A percentile compares a stretch with the other conserved stretches of the same genome.
These are phyloP conservation scores for Drosophila asahinai DNA, from an alignment of 1,140 invertebrate genomes.

Conservation along the genomic window DNA sequence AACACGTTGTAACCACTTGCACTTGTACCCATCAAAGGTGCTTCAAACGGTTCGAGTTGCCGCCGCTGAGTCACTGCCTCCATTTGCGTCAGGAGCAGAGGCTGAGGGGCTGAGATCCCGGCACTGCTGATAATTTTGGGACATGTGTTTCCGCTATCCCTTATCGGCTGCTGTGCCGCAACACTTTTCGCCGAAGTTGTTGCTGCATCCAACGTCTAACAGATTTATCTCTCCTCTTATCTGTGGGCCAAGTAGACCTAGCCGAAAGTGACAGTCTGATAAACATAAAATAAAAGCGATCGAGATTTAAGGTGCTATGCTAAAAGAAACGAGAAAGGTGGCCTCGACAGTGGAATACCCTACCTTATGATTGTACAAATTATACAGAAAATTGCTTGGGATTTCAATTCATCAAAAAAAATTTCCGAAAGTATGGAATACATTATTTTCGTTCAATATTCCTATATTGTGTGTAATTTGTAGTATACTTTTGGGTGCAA, in stretches of 20 bases:
- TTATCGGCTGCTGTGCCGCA: slow-evolving; percentile 22
- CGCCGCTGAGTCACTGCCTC: slow-evolving; percentile 18
- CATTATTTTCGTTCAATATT: neutral
- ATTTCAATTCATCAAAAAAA: no score
- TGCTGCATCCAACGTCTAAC: slow-evolving; percentile 24
- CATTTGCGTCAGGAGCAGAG: slow-evolving; percentile 28
- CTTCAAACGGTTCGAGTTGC: neutral
- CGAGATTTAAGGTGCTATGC: slow-evolving; percentile 7
- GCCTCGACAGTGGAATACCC: neutral
- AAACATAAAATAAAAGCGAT: slow-evolving; percentile 10
- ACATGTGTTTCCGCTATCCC: slow-evolving; percentile 32
- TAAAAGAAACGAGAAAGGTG: neutral
- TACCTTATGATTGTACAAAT: neutral
- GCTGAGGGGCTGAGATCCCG: neutral
- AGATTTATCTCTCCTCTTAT: slow-evolving; percentile 17
- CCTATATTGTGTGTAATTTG: neutral
- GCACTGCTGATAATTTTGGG: slow-evolving; percentile 24
- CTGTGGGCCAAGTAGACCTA: slow-evolving; percentile 2
- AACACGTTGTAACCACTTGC: slow-evolving; percentile 1
- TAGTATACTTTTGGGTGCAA: neutral
- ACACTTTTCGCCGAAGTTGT: slow-evolving; percentile 16
- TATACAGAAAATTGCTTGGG: neutral
- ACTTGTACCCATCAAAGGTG: neutral
- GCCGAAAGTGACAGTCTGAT: slow-evolving; percentile 12
- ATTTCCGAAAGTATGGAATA: neutral